phyloP scores from a whole-genome alignment of 2,888 invertebrate species.

The Brachyptera risi region DNA sequence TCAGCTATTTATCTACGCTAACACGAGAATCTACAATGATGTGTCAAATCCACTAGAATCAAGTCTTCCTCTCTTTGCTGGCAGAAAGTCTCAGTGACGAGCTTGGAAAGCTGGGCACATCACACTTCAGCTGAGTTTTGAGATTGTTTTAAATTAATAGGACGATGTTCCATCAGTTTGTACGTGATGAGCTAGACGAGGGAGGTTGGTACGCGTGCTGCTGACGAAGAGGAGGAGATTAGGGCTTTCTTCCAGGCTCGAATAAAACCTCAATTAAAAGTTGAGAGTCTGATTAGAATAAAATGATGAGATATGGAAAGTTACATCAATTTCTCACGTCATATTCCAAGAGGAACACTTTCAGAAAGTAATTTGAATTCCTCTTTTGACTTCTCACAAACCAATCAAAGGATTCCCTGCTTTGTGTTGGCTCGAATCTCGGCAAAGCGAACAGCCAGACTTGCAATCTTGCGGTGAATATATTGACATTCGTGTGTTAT shows the following conservation, averaged over 20 bases:
- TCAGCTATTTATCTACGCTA: too few relatives aligned
- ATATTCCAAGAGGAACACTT: too few relatives aligned
- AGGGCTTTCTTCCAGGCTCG: background rate
- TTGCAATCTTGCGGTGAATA: too few relatives aligned
- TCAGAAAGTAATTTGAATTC: too few relatives aligned
- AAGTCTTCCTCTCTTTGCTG: too few relatives aligned
- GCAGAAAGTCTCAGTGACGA: too few relatives aligned
- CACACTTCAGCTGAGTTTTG: background rate
- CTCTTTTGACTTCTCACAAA: background rate
- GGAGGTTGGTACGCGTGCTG: background rate
- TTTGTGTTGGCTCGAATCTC: too few relatives aligned
- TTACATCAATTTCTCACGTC: too few relatives aligned
- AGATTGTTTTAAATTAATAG: constrained; percentile 4
- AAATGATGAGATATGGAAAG: too few relatives aligned
- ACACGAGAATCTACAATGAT: background rate
- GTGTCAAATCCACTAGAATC: background rate
- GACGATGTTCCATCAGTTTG: background rate
- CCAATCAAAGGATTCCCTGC: too few relatives aligned
- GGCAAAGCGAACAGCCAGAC: too few relatives aligned
- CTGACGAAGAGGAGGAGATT: background rate
- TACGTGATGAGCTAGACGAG: background rate
- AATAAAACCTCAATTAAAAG: background rate
- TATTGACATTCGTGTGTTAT: too few relatives aligned
- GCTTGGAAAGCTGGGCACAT: background rate
- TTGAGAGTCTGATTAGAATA: constrained; percentile 2